These are phyloP conservation scores for Epinotia nisella DNA, from an alignment of 2,888 invertebrate genomes.

Conservation along the genomic window DNA sequence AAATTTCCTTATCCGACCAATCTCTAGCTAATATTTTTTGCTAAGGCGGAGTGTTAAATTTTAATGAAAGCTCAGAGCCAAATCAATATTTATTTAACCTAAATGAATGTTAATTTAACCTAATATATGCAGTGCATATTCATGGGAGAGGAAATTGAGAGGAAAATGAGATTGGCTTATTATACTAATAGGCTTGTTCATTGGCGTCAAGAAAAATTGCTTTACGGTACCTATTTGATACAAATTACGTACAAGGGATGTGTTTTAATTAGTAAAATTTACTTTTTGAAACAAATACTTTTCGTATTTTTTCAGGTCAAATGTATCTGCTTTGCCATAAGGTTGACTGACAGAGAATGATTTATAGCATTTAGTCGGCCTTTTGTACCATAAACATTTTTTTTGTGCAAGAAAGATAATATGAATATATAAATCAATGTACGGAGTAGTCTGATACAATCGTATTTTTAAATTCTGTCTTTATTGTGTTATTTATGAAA, in stretches of 20 bases:
- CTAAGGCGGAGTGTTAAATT: constrained; percentile 18
- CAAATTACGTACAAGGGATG: not conserved
- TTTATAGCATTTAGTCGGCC: no score
- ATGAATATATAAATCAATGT: no score
- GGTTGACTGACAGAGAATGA: no score
- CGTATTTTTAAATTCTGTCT: no score
- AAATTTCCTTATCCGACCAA: not conserved
- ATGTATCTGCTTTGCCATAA: no score
- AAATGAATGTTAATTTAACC: constrained; percentile 42
- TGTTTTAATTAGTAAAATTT: not conserved
- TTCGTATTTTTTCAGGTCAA: no score
- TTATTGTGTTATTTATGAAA: no score
- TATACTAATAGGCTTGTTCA: constrained; percentile 12
- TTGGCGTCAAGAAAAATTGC: not conserved
- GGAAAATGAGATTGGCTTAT: constrained; percentile 28
- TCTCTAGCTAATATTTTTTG: constrained; percentile 12
- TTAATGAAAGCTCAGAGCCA: constrained; percentile 29
- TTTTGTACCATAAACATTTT: no score
- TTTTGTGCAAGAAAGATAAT: no score
- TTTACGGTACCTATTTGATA: not conserved
- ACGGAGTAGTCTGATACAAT: no score
- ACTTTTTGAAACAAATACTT: no score
- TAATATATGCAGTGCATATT: constrained; percentile 38
- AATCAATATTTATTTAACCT: constrained; percentile 33
- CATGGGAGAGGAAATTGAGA: constrained; percentile 25